Evolutionary conservation across 2,888 invertebrate genomes (phyloP), one percentile per base, ranked within the genome.

Genomic region (Watsonalla binaria): DNA sequence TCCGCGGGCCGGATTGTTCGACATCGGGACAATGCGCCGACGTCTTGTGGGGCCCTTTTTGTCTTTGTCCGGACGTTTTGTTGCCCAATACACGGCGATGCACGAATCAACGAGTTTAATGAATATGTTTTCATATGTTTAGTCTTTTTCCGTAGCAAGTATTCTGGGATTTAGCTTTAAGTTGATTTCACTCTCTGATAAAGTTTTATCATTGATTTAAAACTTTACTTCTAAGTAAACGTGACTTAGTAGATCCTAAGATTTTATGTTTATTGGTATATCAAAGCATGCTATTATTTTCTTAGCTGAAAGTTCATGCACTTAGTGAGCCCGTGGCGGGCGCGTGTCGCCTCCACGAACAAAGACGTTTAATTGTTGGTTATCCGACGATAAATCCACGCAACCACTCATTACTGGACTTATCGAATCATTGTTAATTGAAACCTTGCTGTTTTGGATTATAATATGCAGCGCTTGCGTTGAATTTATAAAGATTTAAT

Each of bases 371-470:
- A 90, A 90, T 90, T 89, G 84, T 78, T 70, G 87, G 88, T 82
- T 86, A 80, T 75, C 78, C 73, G 77, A 60, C 82, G 78, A 86
- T 88, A 87, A 87, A 88, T 88, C 85, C 79, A 69, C 69, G 70
- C 68, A 89, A 84, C 90, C 88, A 60, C 78, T 88, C 83, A 90
- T 90, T 90, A 90, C 76, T 67, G 68, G 74, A 78, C 79, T 78
- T 81, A 84, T 86, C 84, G 80, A 77, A 80, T 82, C 80, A 82
- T 88, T 84, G 84, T 87, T 90, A 90, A 90, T 90, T 90, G 90
- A 90, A 89, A 82, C 72, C 74, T 74, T 74, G 68, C 76, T 72
- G 80, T 80, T 82, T 78, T 83, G 82, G 54, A 56, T 58, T 47
- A 45, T 48, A 42, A 24, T 24, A 24, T 24, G 24, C 42, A 15